Conservation (phyloP, 2,797 vertebrate genomes). For the Tinamus major region DNA sequence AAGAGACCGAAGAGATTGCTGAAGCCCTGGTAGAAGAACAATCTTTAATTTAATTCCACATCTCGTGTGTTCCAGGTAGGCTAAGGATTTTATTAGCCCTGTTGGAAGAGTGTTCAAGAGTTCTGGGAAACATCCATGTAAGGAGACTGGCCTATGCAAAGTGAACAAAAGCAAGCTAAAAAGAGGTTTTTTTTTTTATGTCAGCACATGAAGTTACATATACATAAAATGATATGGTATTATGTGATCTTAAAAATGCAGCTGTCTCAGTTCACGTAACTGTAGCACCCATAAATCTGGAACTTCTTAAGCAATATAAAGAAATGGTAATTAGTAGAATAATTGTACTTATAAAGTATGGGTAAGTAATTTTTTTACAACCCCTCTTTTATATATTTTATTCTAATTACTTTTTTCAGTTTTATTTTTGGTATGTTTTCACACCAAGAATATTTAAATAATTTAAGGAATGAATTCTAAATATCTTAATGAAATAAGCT, state of each 20-base stretch:
- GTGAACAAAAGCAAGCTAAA: neutral
- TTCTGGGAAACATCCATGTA: accelerated
- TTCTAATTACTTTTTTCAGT: neutral
- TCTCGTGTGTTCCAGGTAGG: accelerated
- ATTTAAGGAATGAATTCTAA: neutral
- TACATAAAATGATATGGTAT: neutral
- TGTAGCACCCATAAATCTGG: neutral
- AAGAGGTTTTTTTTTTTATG: neutral
- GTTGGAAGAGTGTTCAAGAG: neutral
- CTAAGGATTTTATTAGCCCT: neutral
- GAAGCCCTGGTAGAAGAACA: neutral
- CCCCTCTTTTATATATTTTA: neutral
- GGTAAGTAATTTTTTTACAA: neutral
- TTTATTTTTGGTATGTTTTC: neutral
- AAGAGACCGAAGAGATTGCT: neutral
- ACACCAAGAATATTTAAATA: slow-evolving; percentile 9
- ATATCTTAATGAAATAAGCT: slow-evolving; percentile 35
- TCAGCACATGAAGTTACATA: neutral
- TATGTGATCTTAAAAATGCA: neutral
- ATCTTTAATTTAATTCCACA: neutral
- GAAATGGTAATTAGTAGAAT: neutral
- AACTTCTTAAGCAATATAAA: neutral
- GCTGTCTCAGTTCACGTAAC: neutral
- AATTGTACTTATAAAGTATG: neutral
- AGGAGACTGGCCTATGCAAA: neutral